Evolutionary conservation across 1,140 invertebrate species (phyloP), one percentile per base, ranked within the genome.

Genomic region (Asbolus verrucosus): DNA sequence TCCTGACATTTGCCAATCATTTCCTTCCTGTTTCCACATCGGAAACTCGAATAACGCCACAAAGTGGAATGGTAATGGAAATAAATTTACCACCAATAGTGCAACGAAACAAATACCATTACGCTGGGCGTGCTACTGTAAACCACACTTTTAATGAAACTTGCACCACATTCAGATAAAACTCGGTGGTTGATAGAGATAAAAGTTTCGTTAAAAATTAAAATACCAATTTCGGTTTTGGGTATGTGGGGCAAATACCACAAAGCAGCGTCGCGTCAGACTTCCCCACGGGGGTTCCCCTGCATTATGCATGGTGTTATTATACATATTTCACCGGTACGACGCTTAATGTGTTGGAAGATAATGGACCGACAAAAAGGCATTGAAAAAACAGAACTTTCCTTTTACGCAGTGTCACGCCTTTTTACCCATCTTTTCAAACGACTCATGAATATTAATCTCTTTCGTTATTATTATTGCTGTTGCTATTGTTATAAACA

Each of bases 301-400:
- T 76, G 61, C 71, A 75, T 76, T 73, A 76, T 76, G 73, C 71
- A 76, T 76, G 62, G 38, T 65, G 75, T 75, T 76, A 76, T 76
- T 75, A 76, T 75, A 75, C 75, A 76, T 76, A 76, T 76, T 76
- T 76, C 75, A 75, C 75, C 38, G 67, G 70, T 67, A 73, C 65
- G 71, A 75, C 71, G 73, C 69, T 68, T 76, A 76, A 76, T 74
- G 75, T 73, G 73, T 65, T 76, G 41, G 65, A 68, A 75, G 75
- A 76, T 76, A 76, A 76, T 76, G 75, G 75, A 75, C 71, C 73
- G 65, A 66, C 61, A 60, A 65, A 65, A 61, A 60, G 54, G 60
- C 73, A 71, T 67, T 24, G 63, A 61, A 72, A 72, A 74, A 74
- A 74, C 72, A 74, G 50, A 43, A 65, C 70, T 74, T 72, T 62